A percentile compares a stretch with the other conserved stretches of the same genome.
Evolutionary conservation across 1,140 invertebrate species (phyloP).

Genomic region (Hyles euphorbiae): DNA sequence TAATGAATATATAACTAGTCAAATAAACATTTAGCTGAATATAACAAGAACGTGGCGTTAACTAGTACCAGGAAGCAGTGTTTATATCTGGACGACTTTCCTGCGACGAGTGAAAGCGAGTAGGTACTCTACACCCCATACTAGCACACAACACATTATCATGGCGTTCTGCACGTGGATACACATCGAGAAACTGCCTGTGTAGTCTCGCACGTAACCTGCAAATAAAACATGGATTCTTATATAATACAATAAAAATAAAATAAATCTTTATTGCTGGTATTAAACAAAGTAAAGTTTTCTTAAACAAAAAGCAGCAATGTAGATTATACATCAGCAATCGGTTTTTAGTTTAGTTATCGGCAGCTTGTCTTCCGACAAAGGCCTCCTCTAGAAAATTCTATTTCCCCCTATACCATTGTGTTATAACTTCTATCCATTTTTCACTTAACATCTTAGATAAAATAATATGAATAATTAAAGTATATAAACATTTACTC

Average conservation of each 20-base stretch:
- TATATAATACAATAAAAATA: neutral
- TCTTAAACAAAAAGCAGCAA: no score
- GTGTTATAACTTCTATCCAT: no score
- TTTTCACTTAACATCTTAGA: no score
- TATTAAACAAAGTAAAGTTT: no score
- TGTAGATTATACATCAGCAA: no score
- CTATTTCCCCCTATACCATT: no score
- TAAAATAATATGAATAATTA: no score
- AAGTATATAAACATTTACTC: no score
- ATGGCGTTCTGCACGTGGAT: constrained; percentile 83
- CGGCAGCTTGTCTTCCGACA: no score
- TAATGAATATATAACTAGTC: neutral
- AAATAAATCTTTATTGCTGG: no score
- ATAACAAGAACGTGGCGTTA: neutral
- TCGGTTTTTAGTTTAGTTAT: no score
- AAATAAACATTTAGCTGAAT: neutral
- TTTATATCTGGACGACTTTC: constrained; percentile 66
- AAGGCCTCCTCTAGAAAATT: no score
- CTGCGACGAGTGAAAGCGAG: constrained; percentile 60
- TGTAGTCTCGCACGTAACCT: constrained; percentile 83
- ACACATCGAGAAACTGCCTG: constrained; percentile 81
- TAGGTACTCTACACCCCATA: constrained; percentile 82
- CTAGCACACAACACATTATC: constrained; percentile 79
- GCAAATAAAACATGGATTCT: constrained; percentile 31
- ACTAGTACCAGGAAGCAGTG: neutral